These are phyloP conservation scores for Abscondita cerata DNA, from an alignment of 2,888 invertebrate species.

Conservation along the genomic window DNA sequence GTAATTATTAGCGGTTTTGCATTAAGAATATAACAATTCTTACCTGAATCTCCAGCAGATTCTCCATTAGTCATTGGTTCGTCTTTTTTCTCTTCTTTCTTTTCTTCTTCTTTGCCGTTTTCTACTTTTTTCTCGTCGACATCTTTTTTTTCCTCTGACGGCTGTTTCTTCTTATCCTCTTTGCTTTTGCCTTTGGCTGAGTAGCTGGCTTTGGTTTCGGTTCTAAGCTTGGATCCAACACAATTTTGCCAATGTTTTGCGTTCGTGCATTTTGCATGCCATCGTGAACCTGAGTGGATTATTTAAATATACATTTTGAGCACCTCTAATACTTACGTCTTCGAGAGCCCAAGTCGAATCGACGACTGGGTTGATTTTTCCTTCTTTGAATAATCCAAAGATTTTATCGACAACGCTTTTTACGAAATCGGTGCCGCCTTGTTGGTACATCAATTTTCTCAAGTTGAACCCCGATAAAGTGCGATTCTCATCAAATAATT, in stretches of 20 bases:
- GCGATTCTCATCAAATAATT: constrained; percentile 89
- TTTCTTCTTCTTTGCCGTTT: constrained; percentile 50
- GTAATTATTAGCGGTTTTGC: constrained; percentile 16
- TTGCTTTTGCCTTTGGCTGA: constrained; percentile 75
- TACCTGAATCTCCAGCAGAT: constrained; percentile 62
- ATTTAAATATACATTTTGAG: constrained; percentile 4
- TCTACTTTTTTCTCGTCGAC: constrained; percentile 65
- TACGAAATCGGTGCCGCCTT: constrained; percentile 75
- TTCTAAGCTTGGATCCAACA: constrained; percentile 80
- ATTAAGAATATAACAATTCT: too few species aligned
- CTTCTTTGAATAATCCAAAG: constrained; percentile 76
- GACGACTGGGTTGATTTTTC: constrained; percentile 80
- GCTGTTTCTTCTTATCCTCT: constrained; percentile 74
- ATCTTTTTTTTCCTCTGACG: constrained; percentile 70
- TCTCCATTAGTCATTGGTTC: constrained; percentile 62
- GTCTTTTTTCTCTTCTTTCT: constrained; percentile 57
- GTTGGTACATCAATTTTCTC: constrained; percentile 81
- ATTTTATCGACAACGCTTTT: constrained; percentile 75
- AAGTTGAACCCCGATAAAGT: constrained; percentile 83
- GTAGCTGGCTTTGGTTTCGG: constrained; percentile 82
- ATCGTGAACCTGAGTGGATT: constrained; percentile 71
- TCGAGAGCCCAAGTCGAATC: constrained; percentile 90
- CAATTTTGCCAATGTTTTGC: constrained; percentile 90
- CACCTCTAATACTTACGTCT: constrained; percentile 68
- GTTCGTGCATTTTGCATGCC: constrained; percentile 94